phyloP scores from a whole-genome alignment of 1,140 invertebrate species.

The Phenacoccus solenopsis region DNA sequence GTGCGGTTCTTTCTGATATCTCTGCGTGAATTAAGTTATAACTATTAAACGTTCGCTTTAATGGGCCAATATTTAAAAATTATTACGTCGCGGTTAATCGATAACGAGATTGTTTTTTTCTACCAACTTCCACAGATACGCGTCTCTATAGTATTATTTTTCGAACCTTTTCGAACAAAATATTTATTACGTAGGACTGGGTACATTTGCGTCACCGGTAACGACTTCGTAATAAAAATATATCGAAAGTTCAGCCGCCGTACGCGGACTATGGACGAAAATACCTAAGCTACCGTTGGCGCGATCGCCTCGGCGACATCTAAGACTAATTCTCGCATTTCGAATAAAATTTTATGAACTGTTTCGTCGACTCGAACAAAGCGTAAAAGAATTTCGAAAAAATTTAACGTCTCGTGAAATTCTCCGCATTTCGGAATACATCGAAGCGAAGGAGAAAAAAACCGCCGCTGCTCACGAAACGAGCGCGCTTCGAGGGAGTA shows the following conservation, averaged over 20 bases:
- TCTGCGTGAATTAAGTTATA: conserved; percentile 16
- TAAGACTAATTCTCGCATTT: neutral
- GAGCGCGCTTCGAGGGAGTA: neutral
- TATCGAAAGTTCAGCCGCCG: neutral
- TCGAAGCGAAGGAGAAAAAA: no score
- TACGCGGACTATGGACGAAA: neutral
- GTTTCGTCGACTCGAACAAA: neutral
- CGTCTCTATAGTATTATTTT: neutral
- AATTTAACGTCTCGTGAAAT: conserved; percentile 2
- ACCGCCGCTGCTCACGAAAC: neutral
- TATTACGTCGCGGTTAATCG: neutral
- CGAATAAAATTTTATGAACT: neutral
- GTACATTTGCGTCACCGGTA: neutral
- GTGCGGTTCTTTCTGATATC: conserved; percentile 4
- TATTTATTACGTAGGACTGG: neutral
- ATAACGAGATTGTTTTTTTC: conserved; percentile 10
- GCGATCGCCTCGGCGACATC: no score
- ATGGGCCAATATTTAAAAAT: conserved; percentile 16
- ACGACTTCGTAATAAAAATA: neutral
- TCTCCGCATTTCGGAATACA: neutral
- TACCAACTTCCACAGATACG: no score
- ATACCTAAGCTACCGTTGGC: neutral
- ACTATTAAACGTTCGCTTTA: conserved; percentile 13
- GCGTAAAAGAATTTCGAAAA: neutral
- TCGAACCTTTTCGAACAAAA: neutral